Evolutionary conservation across 1,140 invertebrate species (phyloP), one percentile per base, ranked within the genome.

Genomic region (Hirudo medicinalis): DNA sequence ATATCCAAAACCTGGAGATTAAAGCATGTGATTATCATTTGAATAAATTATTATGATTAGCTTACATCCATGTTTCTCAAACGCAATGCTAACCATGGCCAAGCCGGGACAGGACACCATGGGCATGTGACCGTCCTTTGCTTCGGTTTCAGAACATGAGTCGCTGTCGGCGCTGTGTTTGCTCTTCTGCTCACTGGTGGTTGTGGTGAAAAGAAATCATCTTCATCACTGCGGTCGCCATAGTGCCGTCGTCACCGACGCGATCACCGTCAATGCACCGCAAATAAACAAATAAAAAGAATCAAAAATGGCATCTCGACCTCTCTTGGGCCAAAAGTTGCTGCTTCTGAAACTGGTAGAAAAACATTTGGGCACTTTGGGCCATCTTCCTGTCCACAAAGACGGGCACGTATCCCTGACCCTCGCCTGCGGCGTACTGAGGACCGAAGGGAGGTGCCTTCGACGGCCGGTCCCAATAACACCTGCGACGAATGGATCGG

Each of bases 291-390:
- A 67, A 67, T 40, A 22, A 67, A n/a, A 32, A 69, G 29, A 40
- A 22, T 32, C 11, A 17, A 49, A n/a, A 69, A 69, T 32, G 0
- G 11, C 11, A 49, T 49, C 9, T 17, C 17, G 11, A 49, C 53
- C 53, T 49, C 19, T 70, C 69, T 27, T 70, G 25, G 20, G 40
- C 69, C 22, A 70, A 11, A 9, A 70, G 6, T 70, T 70, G 40
- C 25, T 40, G 40, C 54, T 70, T 70, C 40, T 70, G 69, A 40
- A 70, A 49, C 53, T 70, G 69, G 40, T 70, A 70, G 53, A 49
- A 49, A 29, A 70, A 70, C 69, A 70, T 70, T 27, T 70, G 69
- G 27, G 69, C 69, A 15, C 36, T 49, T 29, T 70, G 69, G 53
- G 69, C 69, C 69, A 70, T 70, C 53, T 70, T 70, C 53, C 43